Base-by-base conservation (phyloP, 2,113 vertebrate genomes). In the Marcusenius ussheri region DNA sequence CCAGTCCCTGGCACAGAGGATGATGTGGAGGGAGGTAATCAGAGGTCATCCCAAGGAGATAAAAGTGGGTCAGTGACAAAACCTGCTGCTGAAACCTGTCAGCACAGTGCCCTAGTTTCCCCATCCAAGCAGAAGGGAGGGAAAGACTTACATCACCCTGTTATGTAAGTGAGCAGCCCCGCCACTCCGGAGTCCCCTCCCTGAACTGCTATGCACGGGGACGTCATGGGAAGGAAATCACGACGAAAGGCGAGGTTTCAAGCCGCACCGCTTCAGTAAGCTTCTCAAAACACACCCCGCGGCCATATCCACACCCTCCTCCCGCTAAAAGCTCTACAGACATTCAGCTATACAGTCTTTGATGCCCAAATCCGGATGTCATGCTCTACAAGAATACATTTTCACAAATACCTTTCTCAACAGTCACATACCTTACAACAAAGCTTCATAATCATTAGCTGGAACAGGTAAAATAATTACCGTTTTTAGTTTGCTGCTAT, bases 91-190 rank as follows among this genome's bases (percentile, higher is more conserved):
- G 94, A 93, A 92, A 95, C 93, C 94, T 93, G 94, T 93, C 92
- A 93, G 96, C 94, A 96, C 95, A 96, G 93, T 97, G 97, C 97
- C 97, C 96, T 96, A 97, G 91, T 97, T 98, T 39, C n/a, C 35
- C 89, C 24, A 46, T 88, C 24, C 13, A 53, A 47, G 21, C 62
- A 46, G 56, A 89, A 27, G 89, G 49, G 51, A 0, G 70, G 66
- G 86, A 91, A 88, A 91, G 21, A n/a, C 58, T 92, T 92, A 91
- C 46, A 89, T 91, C 35, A 88, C 89, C 84, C 39, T 35, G 70
- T 88, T 84, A 80, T 62, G 21, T 5, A 89, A 90, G 83, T 45
- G 46, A 70, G 24, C 11, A 8, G 35, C 83, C 87, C 49, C 58
- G 56, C 47, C 84, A 77, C 35, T 27, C 27, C 10, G 83, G 83